Evolutionary conservation across 2,113 vertebrate species (phyloP).

Genomic region (Craseonycteris thonglongyai): DNA sequence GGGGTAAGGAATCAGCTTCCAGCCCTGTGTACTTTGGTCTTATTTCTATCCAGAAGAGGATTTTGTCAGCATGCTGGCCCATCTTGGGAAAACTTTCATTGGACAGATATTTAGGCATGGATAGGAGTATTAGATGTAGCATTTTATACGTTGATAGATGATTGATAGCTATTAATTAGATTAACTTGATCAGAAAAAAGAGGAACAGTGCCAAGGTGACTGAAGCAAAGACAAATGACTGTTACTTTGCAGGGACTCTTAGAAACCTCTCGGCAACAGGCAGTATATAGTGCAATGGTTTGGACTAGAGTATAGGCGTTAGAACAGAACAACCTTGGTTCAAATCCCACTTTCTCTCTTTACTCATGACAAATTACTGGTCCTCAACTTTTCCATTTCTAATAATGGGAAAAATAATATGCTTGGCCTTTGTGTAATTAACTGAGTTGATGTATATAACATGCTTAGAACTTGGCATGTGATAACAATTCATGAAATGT

Average conservation of each 20-base stretch:
- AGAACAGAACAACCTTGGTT: neutral
- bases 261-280: neutral
- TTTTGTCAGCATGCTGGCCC: neutral
- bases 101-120: neutral
- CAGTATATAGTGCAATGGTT: neutral
- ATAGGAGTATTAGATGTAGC: neutral
- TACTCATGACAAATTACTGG: neutral
- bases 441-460: neutral
- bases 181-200: neutral
- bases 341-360: neutral
- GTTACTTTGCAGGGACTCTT: neutral
- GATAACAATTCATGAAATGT: neutral
- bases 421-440: neutral
- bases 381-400: neutral
- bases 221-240: neutral
- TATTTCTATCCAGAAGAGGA: neutral
- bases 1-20: neutral
- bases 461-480: neutral
- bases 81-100: neutral
- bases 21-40: neutral
- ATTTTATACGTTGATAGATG: neutral
- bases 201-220: fast-evolving
- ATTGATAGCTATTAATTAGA: neutral
- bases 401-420: neutral
- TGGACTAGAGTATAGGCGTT: neutral